These are phyloP conservation scores for Cyclophora punctaria DNA, from an alignment of 2,888 invertebrate species.

Conservation along the genomic window DNA sequence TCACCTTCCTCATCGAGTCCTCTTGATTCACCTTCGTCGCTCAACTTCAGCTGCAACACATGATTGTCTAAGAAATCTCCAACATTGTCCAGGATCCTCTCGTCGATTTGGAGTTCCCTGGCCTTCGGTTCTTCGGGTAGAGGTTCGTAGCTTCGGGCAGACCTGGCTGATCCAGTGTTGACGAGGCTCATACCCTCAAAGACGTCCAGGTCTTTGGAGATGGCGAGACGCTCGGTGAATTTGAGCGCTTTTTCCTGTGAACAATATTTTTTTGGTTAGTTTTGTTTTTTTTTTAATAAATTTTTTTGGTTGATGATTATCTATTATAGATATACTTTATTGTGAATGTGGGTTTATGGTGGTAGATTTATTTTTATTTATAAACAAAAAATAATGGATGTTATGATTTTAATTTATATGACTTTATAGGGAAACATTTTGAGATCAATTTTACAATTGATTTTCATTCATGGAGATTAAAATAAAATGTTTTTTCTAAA, in stretches of 20 bases:
- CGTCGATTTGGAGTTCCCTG: constrained; percentile 59
- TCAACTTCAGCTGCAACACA: constrained; percentile 61
- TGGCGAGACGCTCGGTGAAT: constrained; percentile 74
- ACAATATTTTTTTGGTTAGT: constrained; percentile 2
- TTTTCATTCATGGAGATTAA: too few relatives aligned
- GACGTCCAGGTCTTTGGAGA: constrained; percentile 66
- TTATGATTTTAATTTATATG: too few relatives aligned
- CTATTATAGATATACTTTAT: too few relatives aligned
- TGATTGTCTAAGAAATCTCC: constrained; percentile 64
- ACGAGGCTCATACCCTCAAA: constrained; percentile 68
- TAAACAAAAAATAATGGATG: too few relatives aligned
- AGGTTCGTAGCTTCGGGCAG: constrained; percentile 63
- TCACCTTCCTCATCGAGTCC: constrained; percentile 67
- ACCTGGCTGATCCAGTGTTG: constrained; percentile 68
- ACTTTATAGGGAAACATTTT: too few relatives aligned
- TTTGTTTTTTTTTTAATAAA: too few relatives aligned
- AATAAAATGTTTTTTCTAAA: too few relatives aligned
- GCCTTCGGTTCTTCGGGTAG: constrained; percentile 58
- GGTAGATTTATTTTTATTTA: too few relatives aligned
- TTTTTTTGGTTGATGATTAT: too few relatives aligned
- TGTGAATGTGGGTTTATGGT: too few relatives aligned
- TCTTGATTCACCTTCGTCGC: constrained; percentile 53
- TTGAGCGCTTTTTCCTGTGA: constrained; percentile 77
- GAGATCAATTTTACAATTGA: too few relatives aligned
- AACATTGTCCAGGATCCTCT: constrained; percentile 60